Base-by-base conservation (phyloP, 1,140 invertebrate species). In the Megalopta genalis region DNA sequence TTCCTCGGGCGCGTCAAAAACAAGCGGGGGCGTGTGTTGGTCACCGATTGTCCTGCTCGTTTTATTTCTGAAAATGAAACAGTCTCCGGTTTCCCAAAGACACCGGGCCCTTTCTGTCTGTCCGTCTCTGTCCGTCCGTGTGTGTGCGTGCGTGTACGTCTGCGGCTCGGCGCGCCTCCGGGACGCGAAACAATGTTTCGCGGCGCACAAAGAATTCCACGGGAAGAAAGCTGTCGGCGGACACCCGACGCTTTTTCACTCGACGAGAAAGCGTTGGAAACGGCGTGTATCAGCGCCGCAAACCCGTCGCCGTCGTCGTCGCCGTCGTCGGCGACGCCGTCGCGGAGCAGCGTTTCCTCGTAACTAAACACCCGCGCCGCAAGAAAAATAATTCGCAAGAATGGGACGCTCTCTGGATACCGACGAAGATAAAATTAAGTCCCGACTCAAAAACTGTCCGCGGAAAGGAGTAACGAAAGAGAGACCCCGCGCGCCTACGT, bases 321-420 rank as follows among this genome's bases (percentile, higher is more conserved):
- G 32, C 1, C 32, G 32, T 2, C 32, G 32, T 32, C n/a, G n/a
- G n/a, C n/a, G n/a, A n/a, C n/a, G n/a, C n/a, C n/a, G n/a, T n/a
- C n/a, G n/a, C n/a, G n/a, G n/a, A n/a, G n/a, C 14, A 2, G 27
- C 21, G 10, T 10, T 7, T 46, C 23, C 64, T 3, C 14, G 18
- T 12, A 23, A 8, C 64, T 46, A 57, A n/a, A 18, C 23, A 39
- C 63, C 6, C 62, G 16, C 7, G 16, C 23, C 42, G 18, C 32
- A 63, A 57, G 49, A 12, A 67, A 52, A 75, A 75, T 75, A 25
- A 75, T 75, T 67, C 63, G 42, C 7, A 4, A n/a, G n/a, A 8
- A 66, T 1, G 21, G 21, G 32, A 21, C 39, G 32, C 12, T n/a
- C n/a, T n/a, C n/a, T 7, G 39, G 27, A 37, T 7, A 2, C 9